These are phyloP conservation scores for Tipula confusa DNA, from an alignment of 2,888 invertebrate genomes.

Conservation along the genomic window DNA sequence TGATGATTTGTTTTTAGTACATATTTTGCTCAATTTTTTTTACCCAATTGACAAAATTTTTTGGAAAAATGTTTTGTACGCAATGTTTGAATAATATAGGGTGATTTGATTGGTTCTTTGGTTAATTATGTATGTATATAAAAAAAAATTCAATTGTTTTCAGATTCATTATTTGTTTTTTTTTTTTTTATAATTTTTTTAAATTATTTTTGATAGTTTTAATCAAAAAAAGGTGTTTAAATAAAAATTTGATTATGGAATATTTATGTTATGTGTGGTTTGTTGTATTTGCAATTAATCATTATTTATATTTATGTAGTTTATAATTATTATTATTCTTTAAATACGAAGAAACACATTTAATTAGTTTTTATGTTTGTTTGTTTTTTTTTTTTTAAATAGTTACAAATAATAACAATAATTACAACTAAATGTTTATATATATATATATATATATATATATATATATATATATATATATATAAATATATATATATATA, in stretches of 20 bases:
- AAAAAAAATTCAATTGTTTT: background rate
- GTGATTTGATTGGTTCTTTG: background rate
- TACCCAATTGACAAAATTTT: background rate
- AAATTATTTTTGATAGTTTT: background rate
- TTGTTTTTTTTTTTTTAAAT: background rate
- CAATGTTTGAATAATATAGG: background rate
- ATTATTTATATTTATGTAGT: no score
- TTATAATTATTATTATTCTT: background rate
- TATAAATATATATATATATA: background rate
- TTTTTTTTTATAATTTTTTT: background rate
- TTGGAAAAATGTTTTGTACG: background rate
- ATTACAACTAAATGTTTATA: background rate
- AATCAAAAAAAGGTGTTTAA: background rate
- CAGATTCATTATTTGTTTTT: background rate
- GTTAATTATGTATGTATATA: background rate
- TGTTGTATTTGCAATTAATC: constrained; percentile 3
- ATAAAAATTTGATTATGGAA: background rate
- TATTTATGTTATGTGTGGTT: background rate
- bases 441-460: constrained; percentile 15
- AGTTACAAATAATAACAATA: background rate
- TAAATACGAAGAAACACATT: background rate
- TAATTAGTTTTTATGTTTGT: background rate
- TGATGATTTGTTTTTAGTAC: background rate
- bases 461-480: constrained; percentile 26
- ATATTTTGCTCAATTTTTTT: background rate